Percentiles rank a stretch among this genome's conserved stretches.
phyloP scores from a whole-genome alignment of 2,113 vertebrate species.

The Nannobrachium achirus region DNA sequence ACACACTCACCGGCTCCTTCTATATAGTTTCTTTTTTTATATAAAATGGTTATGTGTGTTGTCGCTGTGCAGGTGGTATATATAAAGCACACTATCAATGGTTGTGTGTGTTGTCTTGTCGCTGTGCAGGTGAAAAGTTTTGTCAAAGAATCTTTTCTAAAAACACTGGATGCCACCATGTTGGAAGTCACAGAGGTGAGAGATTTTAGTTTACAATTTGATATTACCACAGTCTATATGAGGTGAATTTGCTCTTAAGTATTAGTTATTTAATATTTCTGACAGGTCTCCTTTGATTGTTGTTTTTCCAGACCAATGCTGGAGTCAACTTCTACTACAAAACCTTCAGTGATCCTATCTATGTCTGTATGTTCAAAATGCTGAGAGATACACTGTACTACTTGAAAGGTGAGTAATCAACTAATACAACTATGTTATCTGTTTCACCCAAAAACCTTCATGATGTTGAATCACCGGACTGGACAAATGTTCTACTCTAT shows the following conservation, averaged over 20 bases:
- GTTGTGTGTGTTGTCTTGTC: background rate
- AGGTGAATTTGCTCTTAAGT: background rate
- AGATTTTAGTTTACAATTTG: background rate
- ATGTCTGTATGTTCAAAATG: conserved; percentile 97
- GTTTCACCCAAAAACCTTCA: background rate
- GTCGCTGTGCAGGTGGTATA: too few species aligned
- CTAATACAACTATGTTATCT: background rate
- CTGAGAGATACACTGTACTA: conserved; percentile 93
- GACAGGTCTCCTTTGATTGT: conserved; percentile 17
- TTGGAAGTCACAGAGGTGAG: conserved; percentile 84
- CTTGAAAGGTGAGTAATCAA: conserved; percentile 86
- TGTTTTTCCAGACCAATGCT: conserved; percentile 78
- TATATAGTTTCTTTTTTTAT: background rate
- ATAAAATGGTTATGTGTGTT: background rate
- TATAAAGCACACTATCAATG: too few species aligned
- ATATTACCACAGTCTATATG: too few species aligned
- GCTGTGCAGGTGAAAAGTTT: conserved; percentile 81
- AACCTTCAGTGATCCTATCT: conserved; percentile 91
- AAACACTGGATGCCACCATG: conserved; percentile 83
- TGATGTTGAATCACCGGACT: background rate
- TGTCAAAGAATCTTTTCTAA: conserved; percentile 83
- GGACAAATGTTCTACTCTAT: background rate
- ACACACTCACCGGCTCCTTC: background rate
- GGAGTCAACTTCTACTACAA: conserved; percentile 85
- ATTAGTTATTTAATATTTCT: conserved; percentile 12